Percentiles rank a stretch among this genome's conserved stretches.
Evolutionary conservation across 2,797 vertebrate species (phyloP).

Genomic region (Calcarius lapponicus): DNA sequence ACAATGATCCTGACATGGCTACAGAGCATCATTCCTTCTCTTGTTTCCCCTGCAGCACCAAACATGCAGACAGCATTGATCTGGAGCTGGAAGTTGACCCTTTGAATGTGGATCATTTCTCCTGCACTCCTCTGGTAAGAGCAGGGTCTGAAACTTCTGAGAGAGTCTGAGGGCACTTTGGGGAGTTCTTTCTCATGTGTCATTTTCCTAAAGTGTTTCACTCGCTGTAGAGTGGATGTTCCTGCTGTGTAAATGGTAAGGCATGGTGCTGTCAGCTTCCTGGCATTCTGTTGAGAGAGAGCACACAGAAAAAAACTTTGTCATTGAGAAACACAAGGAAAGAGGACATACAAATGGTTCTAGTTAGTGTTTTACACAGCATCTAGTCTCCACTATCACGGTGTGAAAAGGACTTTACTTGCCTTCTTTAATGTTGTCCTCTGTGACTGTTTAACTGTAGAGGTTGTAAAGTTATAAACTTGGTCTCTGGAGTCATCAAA

Average conservation of each 20-base stretch:
- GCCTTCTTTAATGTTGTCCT: background rate
- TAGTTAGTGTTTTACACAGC: background rate
- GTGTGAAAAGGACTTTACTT: background rate
- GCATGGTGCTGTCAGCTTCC: background rate
- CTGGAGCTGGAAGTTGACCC: slow-evolving; percentile 98
- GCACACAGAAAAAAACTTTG: background rate
- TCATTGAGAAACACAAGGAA: background rate
- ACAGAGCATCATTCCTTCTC: background rate
- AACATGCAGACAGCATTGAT: slow-evolving; percentile 97
- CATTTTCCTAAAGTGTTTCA: background rate
- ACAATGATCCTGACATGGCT: background rate
- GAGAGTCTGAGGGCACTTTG: background rate
- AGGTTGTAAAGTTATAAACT: background rate
- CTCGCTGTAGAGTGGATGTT: background rate
- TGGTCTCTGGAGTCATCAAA: background rate
- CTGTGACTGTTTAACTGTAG: background rate
- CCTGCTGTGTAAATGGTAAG: background rate
- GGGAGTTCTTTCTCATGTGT: background rate
- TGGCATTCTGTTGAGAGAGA: background rate
- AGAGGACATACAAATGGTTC: background rate
- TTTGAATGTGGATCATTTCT: slow-evolving; percentile 99
- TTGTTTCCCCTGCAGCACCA: slow-evolving; percentile 81
- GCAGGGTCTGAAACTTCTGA: background rate
- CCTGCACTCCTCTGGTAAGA: slow-evolving; percentile 97
- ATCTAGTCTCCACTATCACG: background rate